Conservation (phyloP, 2,888 invertebrate genomes). For the Conus canariensis region DNA sequence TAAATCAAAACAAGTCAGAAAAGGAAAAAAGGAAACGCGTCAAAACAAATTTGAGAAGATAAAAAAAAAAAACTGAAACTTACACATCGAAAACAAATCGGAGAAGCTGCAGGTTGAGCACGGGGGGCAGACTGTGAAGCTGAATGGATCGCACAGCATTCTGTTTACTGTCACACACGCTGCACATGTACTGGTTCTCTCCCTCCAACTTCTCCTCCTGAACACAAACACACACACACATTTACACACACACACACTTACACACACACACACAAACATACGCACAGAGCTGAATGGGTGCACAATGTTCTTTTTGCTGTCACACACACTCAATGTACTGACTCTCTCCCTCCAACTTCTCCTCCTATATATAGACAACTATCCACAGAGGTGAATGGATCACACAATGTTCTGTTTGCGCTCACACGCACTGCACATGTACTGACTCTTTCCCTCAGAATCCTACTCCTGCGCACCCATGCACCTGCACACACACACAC, state of each 20-base stretch:
- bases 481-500: too few species aligned
- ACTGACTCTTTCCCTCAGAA: conserved; percentile 82
- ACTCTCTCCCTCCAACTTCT: background rate
- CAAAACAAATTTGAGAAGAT: too few species aligned
- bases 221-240: conserved; percentile 23
- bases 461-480: conserved; percentile 80
- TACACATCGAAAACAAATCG: conserved; percentile 84
- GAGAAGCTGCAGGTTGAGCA: conserved; percentile 83
- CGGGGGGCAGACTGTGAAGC: conserved; percentile 82
- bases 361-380: background rate
- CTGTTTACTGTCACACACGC: conserved; percentile 81
- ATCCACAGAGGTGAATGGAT: conserved; percentile 79
- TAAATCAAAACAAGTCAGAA: too few species aligned
- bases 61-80: conserved; percentile 30
- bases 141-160: conserved; percentile 82
- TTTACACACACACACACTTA: background rate
- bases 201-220: conserved; percentile 83
- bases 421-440: conserved; percentile 82
- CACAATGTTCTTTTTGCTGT: too few species aligned
- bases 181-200: conserved; percentile 83
- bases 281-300: background rate
- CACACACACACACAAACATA: background rate
- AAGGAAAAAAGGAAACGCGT: too few species aligned
- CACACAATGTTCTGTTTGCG: conserved; percentile 70
- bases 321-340: too few species aligned